Evolutionary conservation across 2,113 vertebrate species (phyloP).

Genomic region (Guaruba guarouba): DNA sequence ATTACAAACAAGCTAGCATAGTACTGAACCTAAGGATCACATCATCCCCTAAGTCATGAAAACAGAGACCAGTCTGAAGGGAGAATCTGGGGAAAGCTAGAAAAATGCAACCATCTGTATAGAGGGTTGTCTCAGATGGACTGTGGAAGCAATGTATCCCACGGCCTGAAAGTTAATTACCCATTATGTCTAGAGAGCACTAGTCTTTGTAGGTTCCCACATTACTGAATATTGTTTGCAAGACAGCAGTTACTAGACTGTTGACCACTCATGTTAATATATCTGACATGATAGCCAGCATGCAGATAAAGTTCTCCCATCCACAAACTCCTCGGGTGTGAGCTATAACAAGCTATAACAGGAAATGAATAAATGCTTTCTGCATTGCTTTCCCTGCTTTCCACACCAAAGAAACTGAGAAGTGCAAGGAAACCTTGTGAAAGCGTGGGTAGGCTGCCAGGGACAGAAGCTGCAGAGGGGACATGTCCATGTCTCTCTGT

Average conservation of each 20-base stretch:
- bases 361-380: not conserved
- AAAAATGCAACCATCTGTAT: not conserved
- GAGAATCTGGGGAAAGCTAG: not conserved
- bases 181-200: not conserved
- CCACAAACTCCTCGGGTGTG: not conserved
- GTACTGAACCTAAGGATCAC: not conserved
- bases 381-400: not conserved
- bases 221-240: not conserved
- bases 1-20: not conserved
- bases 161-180: not conserved
- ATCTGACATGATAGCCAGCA: not conserved
- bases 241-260: not conserved
- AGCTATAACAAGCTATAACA: not conserved
- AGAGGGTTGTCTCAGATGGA: not conserved
- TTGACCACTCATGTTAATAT: not conserved
- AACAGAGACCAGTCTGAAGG: not conserved
- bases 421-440: not conserved
- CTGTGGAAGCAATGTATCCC: not conserved
- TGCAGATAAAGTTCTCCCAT: not conserved
- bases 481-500: rapidly evolving
- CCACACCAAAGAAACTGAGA: not conserved
- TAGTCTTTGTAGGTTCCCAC: not conserved
- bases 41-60: not conserved
- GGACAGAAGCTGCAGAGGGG: not conserved
- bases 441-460: not conserved